Percentiles rank a stretch among this genome's conserved stretches.
phyloP scores from a whole-genome alignment of 2,888 invertebrate genomes.

The Brachyptera putata region DNA sequence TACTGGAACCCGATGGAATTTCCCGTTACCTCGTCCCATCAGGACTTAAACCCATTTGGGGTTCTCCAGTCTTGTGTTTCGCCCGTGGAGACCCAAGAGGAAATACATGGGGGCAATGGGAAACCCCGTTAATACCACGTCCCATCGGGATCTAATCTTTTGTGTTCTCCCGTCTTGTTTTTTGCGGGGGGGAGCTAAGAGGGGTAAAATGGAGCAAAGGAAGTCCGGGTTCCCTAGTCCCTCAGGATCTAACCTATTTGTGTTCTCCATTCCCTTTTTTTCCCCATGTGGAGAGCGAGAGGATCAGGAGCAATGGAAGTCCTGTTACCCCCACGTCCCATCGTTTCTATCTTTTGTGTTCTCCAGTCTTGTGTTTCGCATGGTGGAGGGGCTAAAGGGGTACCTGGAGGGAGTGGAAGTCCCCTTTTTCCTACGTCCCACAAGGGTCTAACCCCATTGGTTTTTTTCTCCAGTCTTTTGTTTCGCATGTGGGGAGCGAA shows the following conservation, averaged over 20 bases:
- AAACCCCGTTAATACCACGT: conserved; percentile 81
- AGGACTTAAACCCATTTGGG: no score
- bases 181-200: conserved; percentile 89
- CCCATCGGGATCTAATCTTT: conserved; percentile 87
- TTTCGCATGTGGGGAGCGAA: conserved; percentile 89
- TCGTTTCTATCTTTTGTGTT: conserved; percentile 39
- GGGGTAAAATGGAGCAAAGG: conserved; percentile 84
- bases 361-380: conserved; percentile 74
- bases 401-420: conserved; percentile 81
- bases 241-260: no score
- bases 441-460: conserved; percentile 93
- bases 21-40: no score
- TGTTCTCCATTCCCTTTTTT: no score
- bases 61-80: no score
- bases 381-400: conserved; percentile 92
- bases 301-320: no score
- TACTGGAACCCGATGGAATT: no score
- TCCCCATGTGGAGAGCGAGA: no score
- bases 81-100: no score
- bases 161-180: conserved; percentile 84
- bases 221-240: no score
- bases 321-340: no score
- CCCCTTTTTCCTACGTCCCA: conserved; percentile 82
- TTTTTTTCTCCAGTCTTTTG: conserved; percentile 65
- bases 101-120: no score